phyloP scores from a whole-genome alignment of 2,113 vertebrate genomes.

The Bos javanicus region DNA sequence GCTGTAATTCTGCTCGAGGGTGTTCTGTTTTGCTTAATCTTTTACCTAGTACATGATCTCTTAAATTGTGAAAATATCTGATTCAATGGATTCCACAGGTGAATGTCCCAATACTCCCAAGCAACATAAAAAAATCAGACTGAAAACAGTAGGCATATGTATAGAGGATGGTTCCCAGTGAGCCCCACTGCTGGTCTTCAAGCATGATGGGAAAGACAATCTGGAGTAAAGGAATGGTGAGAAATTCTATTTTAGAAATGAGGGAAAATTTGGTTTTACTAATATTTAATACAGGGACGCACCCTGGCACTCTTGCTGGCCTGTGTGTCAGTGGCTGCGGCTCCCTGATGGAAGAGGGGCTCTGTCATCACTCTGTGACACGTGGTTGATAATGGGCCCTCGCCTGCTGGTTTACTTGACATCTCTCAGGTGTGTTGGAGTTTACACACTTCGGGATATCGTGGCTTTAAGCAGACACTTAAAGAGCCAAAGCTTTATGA shows the following conservation, averaged over 20 bases:
- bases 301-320: neutral
- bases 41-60: neutral
- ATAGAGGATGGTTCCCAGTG: neutral
- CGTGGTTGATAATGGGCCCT: fast-evolving
- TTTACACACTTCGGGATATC: neutral
- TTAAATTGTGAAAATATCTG: neutral
- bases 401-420: neutral
- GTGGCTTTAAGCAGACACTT: neutral
- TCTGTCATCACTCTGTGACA: neutral
- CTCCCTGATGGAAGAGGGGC: neutral
- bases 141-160: neutral
- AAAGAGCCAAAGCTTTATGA: neutral
- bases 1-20: neutral
- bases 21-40: neutral
- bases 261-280: neutral
- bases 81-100: neutral
- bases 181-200: neutral
- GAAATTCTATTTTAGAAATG: neutral
- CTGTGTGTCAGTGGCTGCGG: neutral
- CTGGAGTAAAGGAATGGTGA: neutral
- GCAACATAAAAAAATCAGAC: neutral
- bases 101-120: neutral
- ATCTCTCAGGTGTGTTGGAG: neutral
- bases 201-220: neutral
- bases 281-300: neutral